Evolutionary conservation across 1,140 invertebrate genomes (phyloP).

Genomic region (Drosophila sp.): DNA sequence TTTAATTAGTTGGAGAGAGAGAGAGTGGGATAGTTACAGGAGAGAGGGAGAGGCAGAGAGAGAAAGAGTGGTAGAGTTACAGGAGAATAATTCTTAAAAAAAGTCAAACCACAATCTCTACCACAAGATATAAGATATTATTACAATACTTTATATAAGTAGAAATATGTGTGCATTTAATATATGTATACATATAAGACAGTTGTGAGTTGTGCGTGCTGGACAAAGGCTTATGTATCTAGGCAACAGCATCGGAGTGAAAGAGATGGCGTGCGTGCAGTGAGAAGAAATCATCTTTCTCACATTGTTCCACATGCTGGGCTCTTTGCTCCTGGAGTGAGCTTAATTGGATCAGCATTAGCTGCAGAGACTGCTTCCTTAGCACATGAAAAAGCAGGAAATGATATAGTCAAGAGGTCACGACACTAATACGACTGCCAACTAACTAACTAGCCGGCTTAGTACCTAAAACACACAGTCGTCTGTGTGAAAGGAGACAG

Average conservation of each 20-base stretch:
- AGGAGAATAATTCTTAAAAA: slow-evolving; percentile 36
- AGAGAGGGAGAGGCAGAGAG: background rate
- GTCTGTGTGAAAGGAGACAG: too few species aligned
- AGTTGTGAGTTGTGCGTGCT: background rate
- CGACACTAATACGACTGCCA: slow-evolving; percentile 58
- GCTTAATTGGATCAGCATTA: slow-evolving; percentile 75
- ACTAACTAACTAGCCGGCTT: slow-evolving; percentile 61
- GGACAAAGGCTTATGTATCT: background rate
- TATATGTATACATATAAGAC: background rate
- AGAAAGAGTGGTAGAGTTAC: background rate
- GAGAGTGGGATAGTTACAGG: too few species aligned
- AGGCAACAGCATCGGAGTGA: background rate
- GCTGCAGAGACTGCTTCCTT: slow-evolving; percentile 22
- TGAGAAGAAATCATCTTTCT: slow-evolving; percentile 15
- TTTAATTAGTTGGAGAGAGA: slow-evolving; percentile 53
- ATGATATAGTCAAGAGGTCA: slow-evolving; percentile 80
- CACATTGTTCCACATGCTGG: slow-evolving; percentile 7
- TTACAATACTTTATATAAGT: slow-evolving; percentile 35
- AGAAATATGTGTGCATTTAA: background rate
- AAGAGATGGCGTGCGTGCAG: background rate
- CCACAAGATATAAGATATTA: slow-evolving; percentile 40
- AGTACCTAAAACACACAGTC: slow-evolving; percentile 21
- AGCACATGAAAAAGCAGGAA: slow-evolving; percentile 48
- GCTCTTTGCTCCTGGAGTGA: slow-evolving; percentile 18
- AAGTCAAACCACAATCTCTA: slow-evolving; percentile 15